phyloP scores from a whole-genome alignment of 2,888 invertebrate species.

The Cerastis rubricosa region DNA sequence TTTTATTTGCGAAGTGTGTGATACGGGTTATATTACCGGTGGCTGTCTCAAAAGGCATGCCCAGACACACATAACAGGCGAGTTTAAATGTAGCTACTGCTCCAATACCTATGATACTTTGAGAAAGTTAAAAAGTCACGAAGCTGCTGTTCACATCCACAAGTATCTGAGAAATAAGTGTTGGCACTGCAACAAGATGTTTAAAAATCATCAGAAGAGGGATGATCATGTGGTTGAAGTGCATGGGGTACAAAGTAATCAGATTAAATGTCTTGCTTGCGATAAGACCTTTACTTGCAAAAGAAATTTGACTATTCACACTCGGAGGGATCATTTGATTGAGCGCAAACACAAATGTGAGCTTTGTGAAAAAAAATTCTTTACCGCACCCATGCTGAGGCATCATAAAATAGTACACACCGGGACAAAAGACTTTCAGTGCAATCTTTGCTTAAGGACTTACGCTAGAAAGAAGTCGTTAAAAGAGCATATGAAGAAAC shows the following conservation, averaged over 20 bases:
- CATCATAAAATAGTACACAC: conserved; percentile 7
- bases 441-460: conserved; percentile 1
- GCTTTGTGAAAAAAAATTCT: conserved; percentile 7
- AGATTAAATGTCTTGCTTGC: conserved; percentile 10
- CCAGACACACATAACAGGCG: conserved; percentile 51
- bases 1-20: conserved; percentile 75
- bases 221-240: neutral
- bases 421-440: neutral
- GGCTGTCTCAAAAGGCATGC: conserved; percentile 3
- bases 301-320: neutral
- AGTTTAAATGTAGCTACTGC: conserved; percentile 77
- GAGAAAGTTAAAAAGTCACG: conserved; percentile 79
- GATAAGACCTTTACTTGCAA: conserved; percentile 5
- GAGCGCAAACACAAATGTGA: conserved; percentile 10
- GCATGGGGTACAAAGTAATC: neutral
- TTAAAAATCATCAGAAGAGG: conserved; percentile 2
- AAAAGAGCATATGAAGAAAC: conserved; percentile 10
- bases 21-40: conserved; percentile 53
- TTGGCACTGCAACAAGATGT: conserved; percentile 7
- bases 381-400: neutral
- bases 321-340: conserved; percentile 3
- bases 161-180: conserved; percentile 16
- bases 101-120: conserved; percentile 79
- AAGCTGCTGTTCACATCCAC: conserved; percentile 65
- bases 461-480: conserved; percentile 8